A percentile compares a stretch with the other conserved stretches of the same genome.
These are phyloP conservation scores for Hyposmocoma kahamanoa DNA, from an alignment of 1,140 invertebrate genomes.

Conservation along the genomic window DNA sequence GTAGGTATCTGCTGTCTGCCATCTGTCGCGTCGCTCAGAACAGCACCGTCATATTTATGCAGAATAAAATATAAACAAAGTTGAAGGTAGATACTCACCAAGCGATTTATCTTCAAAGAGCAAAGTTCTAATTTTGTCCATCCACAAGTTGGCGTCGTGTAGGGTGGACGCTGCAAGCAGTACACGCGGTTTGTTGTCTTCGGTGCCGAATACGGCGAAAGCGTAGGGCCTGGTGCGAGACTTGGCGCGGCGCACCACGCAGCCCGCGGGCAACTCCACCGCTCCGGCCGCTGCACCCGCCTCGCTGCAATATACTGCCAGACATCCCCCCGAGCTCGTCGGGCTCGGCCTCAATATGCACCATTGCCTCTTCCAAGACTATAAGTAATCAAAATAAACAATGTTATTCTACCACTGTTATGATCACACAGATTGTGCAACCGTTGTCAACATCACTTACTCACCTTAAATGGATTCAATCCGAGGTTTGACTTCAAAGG, in stretches of 20 bases:
- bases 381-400: slow-evolving; percentile 38
- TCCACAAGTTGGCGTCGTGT: slow-evolving; percentile 54
- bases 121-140: slow-evolving; percentile 56
- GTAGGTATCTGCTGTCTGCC: no score
- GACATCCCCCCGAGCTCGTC: slow-evolving; percentile 41
- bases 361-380: slow-evolving; percentile 68
- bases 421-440: slow-evolving; percentile 12
- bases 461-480: slow-evolving; percentile 63
- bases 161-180: slow-evolving; percentile 44
- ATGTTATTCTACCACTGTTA: slow-evolving; percentile 22
- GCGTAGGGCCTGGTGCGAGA: slow-evolving; percentile 55
- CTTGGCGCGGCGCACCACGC: slow-evolving; percentile 49
- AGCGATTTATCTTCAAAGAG: slow-evolving; percentile 41
- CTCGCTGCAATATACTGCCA: slow-evolving; percentile 60
- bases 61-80: slow-evolving; percentile 11
- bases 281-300: slow-evolving; percentile 52
- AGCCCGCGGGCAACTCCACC: slow-evolving; percentile 46
- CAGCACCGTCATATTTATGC: no score
- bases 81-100: slow-evolving; percentile 49
- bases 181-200: slow-evolving; percentile 48
- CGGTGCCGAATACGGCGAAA: slow-evolving; percentile 53
- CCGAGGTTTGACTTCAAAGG: slow-evolving; percentile 56
- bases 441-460: slow-evolving; percentile 14
- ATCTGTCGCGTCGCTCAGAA: no score
- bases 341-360: slow-evolving; percentile 58